phyloP scores from a whole-genome alignment of 2,797 vertebrate species.

The Xiphophorus birchmanni region DNA sequence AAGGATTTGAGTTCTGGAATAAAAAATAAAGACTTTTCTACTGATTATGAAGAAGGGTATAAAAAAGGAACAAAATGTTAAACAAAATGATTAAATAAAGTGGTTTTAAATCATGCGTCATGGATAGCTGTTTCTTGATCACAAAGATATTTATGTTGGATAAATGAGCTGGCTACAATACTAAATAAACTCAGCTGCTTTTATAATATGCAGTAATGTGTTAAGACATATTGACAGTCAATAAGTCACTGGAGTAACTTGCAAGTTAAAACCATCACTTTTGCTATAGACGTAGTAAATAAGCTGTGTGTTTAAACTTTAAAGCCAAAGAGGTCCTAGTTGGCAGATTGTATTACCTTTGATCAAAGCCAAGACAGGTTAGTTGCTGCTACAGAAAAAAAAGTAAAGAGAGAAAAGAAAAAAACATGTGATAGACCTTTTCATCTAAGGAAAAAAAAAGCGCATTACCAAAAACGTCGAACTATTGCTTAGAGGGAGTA shows the following conservation, averaged over 20 bases:
- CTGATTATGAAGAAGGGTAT: not conserved
- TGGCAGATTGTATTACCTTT: conserved; percentile 15
- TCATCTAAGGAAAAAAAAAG: conserved; percentile 19
- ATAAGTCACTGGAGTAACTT: not conserved
- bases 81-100: not conserved
- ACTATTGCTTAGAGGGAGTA: conserved; percentile 9
- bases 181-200: not conserved
- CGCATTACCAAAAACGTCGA: conserved; percentile 24
- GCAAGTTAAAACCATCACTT: not conserved
- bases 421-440: conserved; percentile 15
- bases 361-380: conserved; percentile 7
- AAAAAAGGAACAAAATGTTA: not conserved
- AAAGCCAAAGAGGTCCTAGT: not conserved
- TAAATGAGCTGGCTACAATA: too few relatives aligned
- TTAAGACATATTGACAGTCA: not conserved
- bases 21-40: too few relatives aligned
- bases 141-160: not conserved
- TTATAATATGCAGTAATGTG: not conserved
- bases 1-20: too few relatives aligned
- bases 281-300: conserved; percentile 9
- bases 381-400: conserved; percentile 3
- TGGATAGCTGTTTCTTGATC: not conserved
- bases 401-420: not conserved
- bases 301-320: conserved; percentile 14
- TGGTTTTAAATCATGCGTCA: not conserved